These are phyloP conservation scores for Argyresthia goedartella DNA, from an alignment of 2,888 invertebrate genomes.

Conservation along the genomic window DNA sequence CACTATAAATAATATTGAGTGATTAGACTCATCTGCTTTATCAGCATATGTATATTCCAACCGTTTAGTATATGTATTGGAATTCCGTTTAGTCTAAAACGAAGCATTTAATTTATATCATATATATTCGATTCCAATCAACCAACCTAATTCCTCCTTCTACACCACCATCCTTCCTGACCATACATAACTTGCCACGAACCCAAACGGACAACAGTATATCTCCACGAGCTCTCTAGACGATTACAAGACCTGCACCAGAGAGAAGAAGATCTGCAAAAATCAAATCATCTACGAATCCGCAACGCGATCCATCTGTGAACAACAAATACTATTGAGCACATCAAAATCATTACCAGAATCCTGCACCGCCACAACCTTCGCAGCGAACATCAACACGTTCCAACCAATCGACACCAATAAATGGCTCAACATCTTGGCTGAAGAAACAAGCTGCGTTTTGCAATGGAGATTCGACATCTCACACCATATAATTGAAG, in stretches of 20 bases:
- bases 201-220: conserved; percentile 8
- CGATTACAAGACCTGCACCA: conserved; percentile 1
- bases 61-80: not conserved
- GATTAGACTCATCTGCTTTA: not conserved
- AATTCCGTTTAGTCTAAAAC: not conserved
- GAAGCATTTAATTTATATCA: conserved; percentile 2
- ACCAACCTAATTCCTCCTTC: conserved; percentile 5
- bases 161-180: conserved; percentile 6
- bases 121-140: conserved; percentile 5
- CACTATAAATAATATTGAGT: not conserved
- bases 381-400: conserved; percentile 4
- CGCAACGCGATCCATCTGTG: conserved; percentile 1
- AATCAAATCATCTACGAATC: not conserved
- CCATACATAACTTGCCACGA: conserved; percentile 6
- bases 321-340: conserved; percentile 1
- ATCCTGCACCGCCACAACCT: not conserved
- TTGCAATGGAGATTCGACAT: not conserved
- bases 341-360: not conserved
- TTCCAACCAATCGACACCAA: conserved; percentile 2
- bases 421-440: conserved; percentile 5
- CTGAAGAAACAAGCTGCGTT: not conserved
- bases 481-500: not conserved
- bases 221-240: conserved; percentile 1
- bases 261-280: not conserved
- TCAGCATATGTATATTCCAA: not conserved